Base-by-base conservation (phyloP, 2,888 invertebrate species). In the Drosophila flavopinicola region DNA sequence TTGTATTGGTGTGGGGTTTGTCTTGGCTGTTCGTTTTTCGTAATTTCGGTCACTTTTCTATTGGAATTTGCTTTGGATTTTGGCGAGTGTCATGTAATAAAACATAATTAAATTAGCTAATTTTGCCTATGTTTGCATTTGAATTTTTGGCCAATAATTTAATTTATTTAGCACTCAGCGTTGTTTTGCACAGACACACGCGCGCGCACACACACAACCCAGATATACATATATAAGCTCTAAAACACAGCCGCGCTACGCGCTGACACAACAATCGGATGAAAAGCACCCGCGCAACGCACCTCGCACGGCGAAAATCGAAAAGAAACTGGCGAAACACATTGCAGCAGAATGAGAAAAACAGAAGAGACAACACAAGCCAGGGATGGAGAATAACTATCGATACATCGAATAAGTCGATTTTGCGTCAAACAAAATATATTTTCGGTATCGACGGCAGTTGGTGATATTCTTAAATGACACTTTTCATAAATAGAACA, bases 141-240 rank as follows among this genome's bases (percentile, higher is more conserved):
- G 27, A 54, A 52, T 56, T 69, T 48, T 45, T 49, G 35, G 38
- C 41, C 49, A 59, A 61, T 76, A 71, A 75, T 77, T 77, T 25
- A 80, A 84, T 80, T 77, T 68, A 54, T 47, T 65, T 33, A 49
- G 53, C 61, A 61, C 51, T 37, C 20, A 48, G 45, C 10, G 56
- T 68, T 64, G 59, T 48, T 72, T 60, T 60, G 57, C 66, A 74
- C 47, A 51, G 13, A 27, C 35, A 37, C 42, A 53, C 47, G 33
- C 61, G 37, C 53, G 35, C 47, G 48, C 49, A 30, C 60, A 35
- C 45, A 48, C 58, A 52, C 20, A 29, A 17, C 30, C 42, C 44
- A 56, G 39, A 35, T 45, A 64, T 48, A 41, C 20, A 48, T 23
- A 56, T 41, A 53, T 38, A 66, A 66, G 72, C 67, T 70, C 44